Evolutionary conservation across 2,888 invertebrate species (phyloP).

Genomic region (Biston stratarius): DNA sequence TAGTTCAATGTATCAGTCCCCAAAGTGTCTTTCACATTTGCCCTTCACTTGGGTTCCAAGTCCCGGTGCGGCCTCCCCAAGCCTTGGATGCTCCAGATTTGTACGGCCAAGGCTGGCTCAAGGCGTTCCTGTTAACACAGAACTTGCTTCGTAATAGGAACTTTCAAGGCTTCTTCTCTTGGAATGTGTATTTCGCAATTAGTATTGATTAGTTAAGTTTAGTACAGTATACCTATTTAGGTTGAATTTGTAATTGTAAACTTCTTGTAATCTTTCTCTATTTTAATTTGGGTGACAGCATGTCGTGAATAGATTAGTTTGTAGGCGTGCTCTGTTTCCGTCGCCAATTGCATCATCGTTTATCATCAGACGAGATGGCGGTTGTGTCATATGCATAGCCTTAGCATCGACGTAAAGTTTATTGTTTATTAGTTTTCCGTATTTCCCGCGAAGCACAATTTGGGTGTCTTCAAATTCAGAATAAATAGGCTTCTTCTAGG

Average conservation of each 20-base stretch:
- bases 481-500: too few relatives aligned
- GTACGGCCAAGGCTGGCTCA: conserved; percentile 27
- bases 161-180: conserved; percentile 3
- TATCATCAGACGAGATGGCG: too few relatives aligned
- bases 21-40: conserved; percentile 14
- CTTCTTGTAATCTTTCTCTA: too few relatives aligned
- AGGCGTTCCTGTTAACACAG: conserved; percentile 18
- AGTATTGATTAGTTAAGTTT: not conserved
- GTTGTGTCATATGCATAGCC: too few relatives aligned
- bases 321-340: too few relatives aligned
- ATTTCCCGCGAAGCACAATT: too few relatives aligned
- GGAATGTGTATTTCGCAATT: conserved; percentile 3
- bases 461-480: too few relatives aligned
- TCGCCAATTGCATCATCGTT: too few relatives aligned
- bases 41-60: not conserved
- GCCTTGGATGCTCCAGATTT: conserved; percentile 21
- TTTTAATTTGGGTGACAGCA: too few relatives aligned
- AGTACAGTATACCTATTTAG: not conserved
- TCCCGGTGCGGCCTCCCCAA: conserved; percentile 15
- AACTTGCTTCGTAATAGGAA: conserved; percentile 19
- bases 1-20: conserved; percentile 5
- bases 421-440: too few relatives aligned
- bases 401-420: too few relatives aligned
- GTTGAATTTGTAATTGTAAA: not conserved
- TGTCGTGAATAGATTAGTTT: too few relatives aligned